These are phyloP conservation scores for Oligia latruncula DNA, from an alignment of 2,888 invertebrate species.

Conservation along the genomic window DNA sequence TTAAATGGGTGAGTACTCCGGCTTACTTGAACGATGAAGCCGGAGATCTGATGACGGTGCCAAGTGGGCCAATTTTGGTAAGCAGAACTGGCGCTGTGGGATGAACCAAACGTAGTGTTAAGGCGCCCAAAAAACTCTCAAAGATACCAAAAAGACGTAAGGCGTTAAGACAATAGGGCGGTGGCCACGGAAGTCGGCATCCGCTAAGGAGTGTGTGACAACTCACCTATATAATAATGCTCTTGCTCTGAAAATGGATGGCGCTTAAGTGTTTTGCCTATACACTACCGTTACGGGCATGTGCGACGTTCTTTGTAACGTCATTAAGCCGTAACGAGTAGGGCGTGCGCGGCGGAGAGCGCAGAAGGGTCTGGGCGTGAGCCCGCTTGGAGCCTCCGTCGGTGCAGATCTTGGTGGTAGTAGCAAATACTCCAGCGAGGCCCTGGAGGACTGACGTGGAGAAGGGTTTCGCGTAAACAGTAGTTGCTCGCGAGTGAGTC, in stretches of 20 bases:
- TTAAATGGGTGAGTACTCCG: slow-evolving; percentile 93
- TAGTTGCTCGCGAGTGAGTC: slow-evolving; percentile 90
- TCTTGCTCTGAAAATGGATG: slow-evolving; percentile 43
- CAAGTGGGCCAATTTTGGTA: slow-evolving; percentile 94
- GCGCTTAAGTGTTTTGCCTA: slow-evolving; percentile 83
- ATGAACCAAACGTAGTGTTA: slow-evolving; percentile 93
- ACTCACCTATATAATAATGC: slow-evolving; percentile 88
- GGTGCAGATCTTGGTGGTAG: slow-evolving; percentile 92
- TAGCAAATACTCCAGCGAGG: slow-evolving; percentile 93
- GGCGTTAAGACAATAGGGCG: slow-evolving; percentile 39
- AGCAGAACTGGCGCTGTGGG: slow-evolving; percentile 95
- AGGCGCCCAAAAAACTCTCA: slow-evolving; percentile 91
- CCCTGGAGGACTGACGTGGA: slow-evolving; percentile 90
- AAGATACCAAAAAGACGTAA: slow-evolving; percentile 76
- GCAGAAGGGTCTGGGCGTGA: slow-evolving; percentile 90
- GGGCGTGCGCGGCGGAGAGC: slow-evolving; percentile 86
- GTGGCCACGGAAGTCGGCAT: slow-evolving; percentile 57
- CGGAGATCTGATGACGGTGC: slow-evolving; percentile 89
- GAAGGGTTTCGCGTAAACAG: slow-evolving; percentile 88
- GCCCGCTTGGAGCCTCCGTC: slow-evolving; percentile 88
- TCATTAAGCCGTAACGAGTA: slow-evolving; percentile 91
- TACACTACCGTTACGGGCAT: slow-evolving; percentile 83
- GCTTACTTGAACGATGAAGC: slow-evolving; percentile 90
- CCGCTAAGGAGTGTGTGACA: slow-evolving; percentile 81
- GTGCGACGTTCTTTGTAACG: slow-evolving; percentile 66